Conservation (phyloP, 2,113 vertebrate genomes). For the Hippocampus mohnikei region DNA sequence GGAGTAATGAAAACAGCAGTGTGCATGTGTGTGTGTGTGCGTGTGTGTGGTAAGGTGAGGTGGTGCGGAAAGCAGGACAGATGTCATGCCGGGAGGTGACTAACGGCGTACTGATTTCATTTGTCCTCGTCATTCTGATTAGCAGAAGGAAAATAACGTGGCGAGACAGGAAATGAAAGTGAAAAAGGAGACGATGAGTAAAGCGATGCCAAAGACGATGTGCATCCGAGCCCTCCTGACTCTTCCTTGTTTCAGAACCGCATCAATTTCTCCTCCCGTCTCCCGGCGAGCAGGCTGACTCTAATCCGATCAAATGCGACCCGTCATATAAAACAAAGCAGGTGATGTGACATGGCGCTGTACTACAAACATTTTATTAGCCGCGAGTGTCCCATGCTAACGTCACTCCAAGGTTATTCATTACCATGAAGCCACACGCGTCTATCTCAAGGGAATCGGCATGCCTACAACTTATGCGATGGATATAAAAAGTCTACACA, state of each 20-base stretch:
- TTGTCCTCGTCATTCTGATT: conserved; percentile 61
- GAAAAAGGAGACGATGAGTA: conserved; percentile 6
- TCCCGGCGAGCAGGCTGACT: conserved; percentile 19
- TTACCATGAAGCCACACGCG: conserved; percentile 11
- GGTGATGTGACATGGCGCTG: conserved; percentile 9
- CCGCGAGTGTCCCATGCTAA: conserved; percentile 25
- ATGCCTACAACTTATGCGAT: background rate
- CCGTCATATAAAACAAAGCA: conserved; percentile 44
- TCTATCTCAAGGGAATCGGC: too few relatives aligned
- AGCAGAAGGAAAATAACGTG: conserved; percentile 55
- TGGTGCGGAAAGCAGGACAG: conserved; percentile 22
- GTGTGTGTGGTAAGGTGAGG: background rate
- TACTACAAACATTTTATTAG: conserved; percentile 31
- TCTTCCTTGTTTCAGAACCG: conserved; percentile 16
- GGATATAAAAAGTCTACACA: background rate
- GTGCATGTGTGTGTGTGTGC: background rate
- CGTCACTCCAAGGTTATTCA: conserved; percentile 46
- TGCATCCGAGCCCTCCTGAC: conserved; percentile 20
- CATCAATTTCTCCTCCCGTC: conserved; percentile 41
- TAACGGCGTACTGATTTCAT: conserved; percentile 71
- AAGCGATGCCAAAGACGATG: conserved; percentile 1
- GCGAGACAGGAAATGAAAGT: conserved; percentile 54
- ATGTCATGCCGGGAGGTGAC: conserved; percentile 59
- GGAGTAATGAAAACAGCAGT: conserved; percentile 53
- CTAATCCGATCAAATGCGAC: conserved; percentile 53